phyloP scores from a whole-genome alignment of 2,888 invertebrate genomes.

The Drosophila subquinaria region DNA sequence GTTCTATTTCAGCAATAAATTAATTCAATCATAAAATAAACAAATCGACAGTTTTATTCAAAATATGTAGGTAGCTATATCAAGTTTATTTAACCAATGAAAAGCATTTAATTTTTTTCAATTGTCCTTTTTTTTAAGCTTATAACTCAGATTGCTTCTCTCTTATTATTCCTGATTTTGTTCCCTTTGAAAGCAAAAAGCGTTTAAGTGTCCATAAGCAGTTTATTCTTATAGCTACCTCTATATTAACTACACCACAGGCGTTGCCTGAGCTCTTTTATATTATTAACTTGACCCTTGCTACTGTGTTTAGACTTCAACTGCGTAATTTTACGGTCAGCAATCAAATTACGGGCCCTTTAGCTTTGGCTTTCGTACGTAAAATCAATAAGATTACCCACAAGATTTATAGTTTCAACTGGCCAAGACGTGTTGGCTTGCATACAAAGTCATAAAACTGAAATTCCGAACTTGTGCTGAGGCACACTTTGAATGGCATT shows the following conservation, averaged over 20 bases:
- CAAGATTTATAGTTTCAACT: slow-evolving; percentile 74
- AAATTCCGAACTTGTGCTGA: slow-evolving; percentile 37
- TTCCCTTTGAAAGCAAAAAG: neutral
- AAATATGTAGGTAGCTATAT: too few species aligned
- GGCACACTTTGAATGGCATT: slow-evolving; percentile 66
- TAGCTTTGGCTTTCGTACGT: slow-evolving; percentile 9
- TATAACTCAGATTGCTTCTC: neutral
- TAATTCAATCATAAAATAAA: too few species aligned
- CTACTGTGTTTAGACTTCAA: slow-evolving; percentile 13
- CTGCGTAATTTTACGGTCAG: neutral
- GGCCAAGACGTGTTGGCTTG: slow-evolving; percentile 36
- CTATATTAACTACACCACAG: neutral
- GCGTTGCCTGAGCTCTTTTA: neutral
- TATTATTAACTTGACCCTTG: slow-evolving; percentile 21
- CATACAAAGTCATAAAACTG: slow-evolving; percentile 66
- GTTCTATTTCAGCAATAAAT: too few species aligned
- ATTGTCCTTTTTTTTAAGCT: too few species aligned
- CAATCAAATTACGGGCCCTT: slow-evolving; percentile 17
- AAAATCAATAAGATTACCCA: slow-evolving; percentile 58
- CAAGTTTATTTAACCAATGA: too few species aligned
- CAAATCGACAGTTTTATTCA: too few species aligned
- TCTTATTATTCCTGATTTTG: neutral
- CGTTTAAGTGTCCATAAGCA: neutral
- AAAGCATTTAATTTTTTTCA: too few species aligned
- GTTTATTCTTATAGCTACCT: neutral